Percentiles rank a stretch among this genome's conserved stretches.
phyloP scores from a whole-genome alignment of 2,797 vertebrate genomes.

The Microchirus variegatus region DNA sequence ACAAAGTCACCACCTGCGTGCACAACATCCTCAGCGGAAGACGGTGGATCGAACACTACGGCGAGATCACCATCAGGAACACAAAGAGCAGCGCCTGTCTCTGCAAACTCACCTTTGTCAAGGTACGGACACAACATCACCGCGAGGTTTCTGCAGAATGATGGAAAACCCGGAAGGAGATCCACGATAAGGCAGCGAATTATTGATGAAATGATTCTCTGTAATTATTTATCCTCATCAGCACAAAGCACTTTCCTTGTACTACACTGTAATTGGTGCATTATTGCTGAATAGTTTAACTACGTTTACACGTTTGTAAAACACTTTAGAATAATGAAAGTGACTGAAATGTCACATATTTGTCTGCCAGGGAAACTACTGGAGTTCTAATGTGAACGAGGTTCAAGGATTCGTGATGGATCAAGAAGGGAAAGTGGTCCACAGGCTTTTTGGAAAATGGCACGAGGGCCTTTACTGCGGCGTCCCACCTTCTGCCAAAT shows the following conservation, averaged over 20 bases:
- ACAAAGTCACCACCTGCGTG: conserved; percentile 99
- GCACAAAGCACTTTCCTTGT: too few relatives aligned
- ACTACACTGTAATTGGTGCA: too few relatives aligned
- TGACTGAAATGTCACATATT: background rate
- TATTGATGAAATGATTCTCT: too few relatives aligned
- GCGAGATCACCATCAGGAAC: conserved; percentile 97
- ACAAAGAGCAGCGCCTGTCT: conserved; percentile 92
- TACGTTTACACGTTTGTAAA: too few relatives aligned
- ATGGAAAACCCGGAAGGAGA: conserved; percentile 5
- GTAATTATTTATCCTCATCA: too few relatives aligned
- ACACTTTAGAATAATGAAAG: too few relatives aligned
- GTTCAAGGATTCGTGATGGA: conserved; percentile 97
- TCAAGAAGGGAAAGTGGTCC: conserved; percentile 95
- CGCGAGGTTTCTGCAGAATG: background rate
- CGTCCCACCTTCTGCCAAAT: conserved; percentile 95
- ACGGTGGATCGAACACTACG: conserved; percentile 98
- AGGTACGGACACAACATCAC: conserved; percentile 73
- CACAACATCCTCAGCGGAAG: conserved; percentile 99
- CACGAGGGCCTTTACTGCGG: conserved; percentile 97
- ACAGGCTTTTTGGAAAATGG: conserved; percentile 98
- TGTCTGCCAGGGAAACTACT: conserved; percentile 91
- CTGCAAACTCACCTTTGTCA: conserved; percentile 98
- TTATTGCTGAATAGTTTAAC: too few relatives aligned
- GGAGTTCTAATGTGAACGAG: conserved; percentile 98
- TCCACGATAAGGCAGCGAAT: too few relatives aligned